Evolutionary conservation across 2,797 vertebrate genomes (phyloP), one percentile per base, ranked within the genome.

Genomic region (Siniperca undulata): DNA sequence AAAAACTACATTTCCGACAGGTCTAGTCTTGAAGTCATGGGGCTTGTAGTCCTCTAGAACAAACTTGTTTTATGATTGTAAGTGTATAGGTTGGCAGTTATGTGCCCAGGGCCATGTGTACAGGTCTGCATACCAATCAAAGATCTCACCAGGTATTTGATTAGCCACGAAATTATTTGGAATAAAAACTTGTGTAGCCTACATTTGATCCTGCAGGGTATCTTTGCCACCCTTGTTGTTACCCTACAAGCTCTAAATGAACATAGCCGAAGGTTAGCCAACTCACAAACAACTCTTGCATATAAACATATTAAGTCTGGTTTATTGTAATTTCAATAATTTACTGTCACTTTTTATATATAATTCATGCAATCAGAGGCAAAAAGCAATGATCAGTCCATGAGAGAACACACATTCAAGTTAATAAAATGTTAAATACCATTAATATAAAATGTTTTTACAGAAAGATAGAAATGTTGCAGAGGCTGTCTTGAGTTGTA

Each of bases 261-360:
- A 34, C 30, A 52, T 30, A 36, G 14, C 19, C 55, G 20, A 60
- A 27, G 6, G 27, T 36, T 40, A 65, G 19, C 2, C 22, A 38
- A 59, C 10, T 14, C 56, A 80, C 17, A 74, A 66, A 82, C 50
- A 69, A 65, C 24, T 71, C 14, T 24, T 48, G n/a, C 22, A 65
- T 27, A 30, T 14, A 65, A 75, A 60, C 76, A 68, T 46, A 68
- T 53, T 50, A 48, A 62, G 16, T 78, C 20, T 66, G 46, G 38
- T 83, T 88, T 85, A 88, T 90, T 86, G 64, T 48, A 36, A 69
- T 61, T 58, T 84, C 5, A 88, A 92, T 90, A 89, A 92, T 72
- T 92, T 90, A 89, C 48, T 86, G 65, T 83, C 44, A 84, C 16
- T 59, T 77, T 76, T 66, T 30, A 74, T 40, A 61, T 60, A 75